Evolutionary conservation across 1,140 invertebrate genomes (phyloP), one percentile per base, ranked within the genome.

Genomic region (Calephelis virginiensis): DNA sequence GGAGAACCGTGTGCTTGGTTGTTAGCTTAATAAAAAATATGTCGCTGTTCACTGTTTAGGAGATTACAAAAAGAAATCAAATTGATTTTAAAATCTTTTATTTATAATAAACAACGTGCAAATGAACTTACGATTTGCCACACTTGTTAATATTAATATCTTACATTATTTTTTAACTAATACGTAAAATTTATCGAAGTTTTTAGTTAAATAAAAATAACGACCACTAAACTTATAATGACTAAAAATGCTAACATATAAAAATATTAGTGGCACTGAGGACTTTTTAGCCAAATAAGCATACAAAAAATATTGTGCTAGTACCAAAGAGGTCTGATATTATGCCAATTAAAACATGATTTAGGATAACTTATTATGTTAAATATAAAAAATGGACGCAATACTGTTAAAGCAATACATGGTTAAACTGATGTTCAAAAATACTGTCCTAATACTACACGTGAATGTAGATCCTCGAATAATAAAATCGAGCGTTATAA

Each of bases 81-180:
- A 63, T 17, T 74, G 68, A 77, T 83, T 83, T 80, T 77, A 82
- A 86, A 83, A 73, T 77, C 85, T 76, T 87, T 88, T 86, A 86
- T 86, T 88, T 79, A 77, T 81, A 84, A 86, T 88, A 88, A 90
- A 89, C 86, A 85, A 86, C 87, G 86, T 83, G 87, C 85, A 90
- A 89, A 90, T 86, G 83, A 82, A 82, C 70, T 67, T 73, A 80
- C 74, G 78, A 86, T 86, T 87, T 87, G 85, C 83, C 40, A 56
- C 63, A 64, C 28, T 14, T 49, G 49, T 49, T 48, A 50, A 28
- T 63, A 38, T 63, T 49, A 38, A 13, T 45, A 64, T 64, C 63
- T 64, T 74, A 83, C 78, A 78, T 82, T 78, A 77, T 70, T 76
- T 80, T 78, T 76, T 69, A 71, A 76, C 74, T 66, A 78, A 68